These are phyloP conservation scores for Xylophagus ater DNA, from an alignment of 2,888 invertebrate species.

Conservation along the genomic window DNA sequence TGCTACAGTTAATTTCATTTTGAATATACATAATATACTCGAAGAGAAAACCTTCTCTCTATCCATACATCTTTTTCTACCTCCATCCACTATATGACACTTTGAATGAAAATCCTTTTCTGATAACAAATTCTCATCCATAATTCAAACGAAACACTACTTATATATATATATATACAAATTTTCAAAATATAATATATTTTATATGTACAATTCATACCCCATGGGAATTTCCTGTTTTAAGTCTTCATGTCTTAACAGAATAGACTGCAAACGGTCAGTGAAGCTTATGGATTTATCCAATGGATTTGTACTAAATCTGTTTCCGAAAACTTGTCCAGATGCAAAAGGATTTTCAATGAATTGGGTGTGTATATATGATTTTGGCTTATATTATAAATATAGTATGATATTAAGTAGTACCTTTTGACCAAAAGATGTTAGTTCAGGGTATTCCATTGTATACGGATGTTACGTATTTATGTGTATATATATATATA, in stretches of 20 bases:
- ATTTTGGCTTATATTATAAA: not conserved
- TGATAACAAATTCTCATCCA: constrained; percentile 19
- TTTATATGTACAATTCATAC: no score
- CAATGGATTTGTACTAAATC: constrained; percentile 21
- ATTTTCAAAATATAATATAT: no score
- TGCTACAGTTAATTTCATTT: constrained; percentile 17
- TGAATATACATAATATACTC: no score
- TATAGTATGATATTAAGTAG: not conserved
- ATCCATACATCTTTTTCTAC: not conserved
- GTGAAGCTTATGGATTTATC: constrained; percentile 22
- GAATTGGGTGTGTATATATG: constrained; percentile 5
- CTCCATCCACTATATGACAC: constrained; percentile 13
- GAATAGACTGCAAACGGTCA: constrained; percentile 21
- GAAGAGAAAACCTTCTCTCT: not conserved
- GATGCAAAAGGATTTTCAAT: constrained; percentile 12
- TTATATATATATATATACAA: no score
- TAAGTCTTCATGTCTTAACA: constrained; percentile 28
- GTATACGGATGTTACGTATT: no score
- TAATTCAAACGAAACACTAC: constrained; percentile 14
- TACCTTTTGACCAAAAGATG: no score
- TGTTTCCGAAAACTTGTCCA: constrained; percentile 19
- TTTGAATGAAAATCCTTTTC: constrained; percentile 18
- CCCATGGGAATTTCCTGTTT: constrained; percentile 18
- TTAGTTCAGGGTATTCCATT: no score
- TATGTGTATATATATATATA: not conserved